Evolutionary conservation across 2,113 vertebrate genomes (phyloP), one percentile per base, ranked within the genome.

Genomic region (Ovis canadensis): DNA sequence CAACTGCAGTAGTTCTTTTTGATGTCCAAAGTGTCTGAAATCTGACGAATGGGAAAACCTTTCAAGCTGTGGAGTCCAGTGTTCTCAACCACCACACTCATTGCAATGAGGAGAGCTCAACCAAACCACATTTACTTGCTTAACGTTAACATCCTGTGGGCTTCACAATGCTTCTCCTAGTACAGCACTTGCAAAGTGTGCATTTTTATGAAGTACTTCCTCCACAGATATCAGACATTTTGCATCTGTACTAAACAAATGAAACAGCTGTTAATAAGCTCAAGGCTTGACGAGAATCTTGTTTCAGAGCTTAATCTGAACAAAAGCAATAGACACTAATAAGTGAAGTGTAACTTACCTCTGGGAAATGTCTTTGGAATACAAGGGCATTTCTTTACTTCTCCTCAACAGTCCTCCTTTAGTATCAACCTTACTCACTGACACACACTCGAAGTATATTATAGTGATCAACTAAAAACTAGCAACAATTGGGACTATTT

Each of bases 191-290:
- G 83, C 80, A 36, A 71, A 92, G 23, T 29, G 3, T 36, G 29
- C 1, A 21, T 54, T 88, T 96, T 95, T 87, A 45, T 88, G 31
- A 97, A 95, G 19, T 10, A 93, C 45, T 43, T 92, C 86, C 92
- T 97, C 93, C 96, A 95, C 60, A 96, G 45, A 89, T 81, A 93
- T 17, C 93, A 91, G 90, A 48, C 74, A 82, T 94, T 96, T 96
- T 81, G 96, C 52, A 91, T 91, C 59, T 86, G 50, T 74, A 64
- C 0, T 11, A 86, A 88, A 83, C 0, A 74, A 23, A 88, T 67
- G 19, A 92, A 91, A 6, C 3, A n/a, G 60, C 86, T 85, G 43
- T 57, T 93, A 92, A 91, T 27, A 97, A 71, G 4, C 13, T 45
- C 88, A 94, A 88, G 57, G 13, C 29, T 91, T 97, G 48, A 74